These are phyloP conservation scores for Pterophyllum scalare DNA, from an alignment of 2,113 vertebrate genomes.

Conservation along the genomic window DNA sequence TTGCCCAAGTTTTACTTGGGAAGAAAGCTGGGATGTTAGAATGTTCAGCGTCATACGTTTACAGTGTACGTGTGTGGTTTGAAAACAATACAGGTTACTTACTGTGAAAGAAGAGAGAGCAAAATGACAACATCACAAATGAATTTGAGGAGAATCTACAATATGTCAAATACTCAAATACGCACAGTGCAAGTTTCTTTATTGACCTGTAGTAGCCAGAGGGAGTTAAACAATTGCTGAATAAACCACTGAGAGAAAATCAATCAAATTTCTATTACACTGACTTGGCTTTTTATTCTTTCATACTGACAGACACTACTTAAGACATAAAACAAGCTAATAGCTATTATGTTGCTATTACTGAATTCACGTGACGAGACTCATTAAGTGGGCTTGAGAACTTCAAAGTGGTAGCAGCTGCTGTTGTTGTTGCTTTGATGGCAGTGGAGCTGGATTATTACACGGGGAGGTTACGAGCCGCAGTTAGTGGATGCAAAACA, in stretches of 20 bases:
- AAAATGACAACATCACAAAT: background rate
- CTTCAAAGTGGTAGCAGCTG: slow-evolving; percentile 5
- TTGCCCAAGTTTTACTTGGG: background rate
- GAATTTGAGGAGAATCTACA: background rate
- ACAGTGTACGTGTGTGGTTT: background rate
- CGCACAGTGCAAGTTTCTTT: background rate
- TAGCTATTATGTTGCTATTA: slow-evolving; percentile 8
- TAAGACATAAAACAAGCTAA: slow-evolving; percentile 30
- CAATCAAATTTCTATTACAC: slow-evolving; percentile 21
- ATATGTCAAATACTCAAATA: background rate
- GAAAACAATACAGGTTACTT: background rate
- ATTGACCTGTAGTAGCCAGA: background rate
- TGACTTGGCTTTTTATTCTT: background rate
- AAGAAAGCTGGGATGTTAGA: background rate
- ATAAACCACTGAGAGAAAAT: slow-evolving; percentile 8
- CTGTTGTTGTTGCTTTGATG: slow-evolving; percentile 13
- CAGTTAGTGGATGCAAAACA: background rate
- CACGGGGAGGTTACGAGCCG: background rate
- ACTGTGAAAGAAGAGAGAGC: background rate
- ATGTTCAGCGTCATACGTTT: background rate
- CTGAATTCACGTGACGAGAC: slow-evolving; percentile 33
- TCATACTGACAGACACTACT: slow-evolving; percentile 8
- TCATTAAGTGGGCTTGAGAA: slow-evolving; percentile 25
- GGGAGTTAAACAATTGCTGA: slow-evolving; percentile 2
- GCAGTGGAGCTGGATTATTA: slow-evolving; percentile 8